Conservation (phyloP, 2,113 vertebrate species). For the Thermophis baileyi region DNA sequence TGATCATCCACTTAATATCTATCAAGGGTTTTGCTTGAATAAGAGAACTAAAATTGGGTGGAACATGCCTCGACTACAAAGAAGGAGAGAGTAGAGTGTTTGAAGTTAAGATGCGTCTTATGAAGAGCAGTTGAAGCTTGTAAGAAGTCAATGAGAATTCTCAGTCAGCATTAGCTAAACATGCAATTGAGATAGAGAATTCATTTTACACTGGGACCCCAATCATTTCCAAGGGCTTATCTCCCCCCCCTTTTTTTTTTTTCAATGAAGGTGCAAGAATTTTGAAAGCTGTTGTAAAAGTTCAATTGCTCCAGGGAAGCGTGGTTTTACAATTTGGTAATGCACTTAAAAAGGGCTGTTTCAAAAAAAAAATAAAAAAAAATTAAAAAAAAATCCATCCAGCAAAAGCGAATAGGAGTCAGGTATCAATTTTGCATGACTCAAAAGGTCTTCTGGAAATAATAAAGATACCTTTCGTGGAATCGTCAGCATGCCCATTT, state of each 20-base stretch:
- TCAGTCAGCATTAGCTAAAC: neutral
- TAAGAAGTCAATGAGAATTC: neutral
- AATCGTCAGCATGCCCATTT: conserved; percentile 17
- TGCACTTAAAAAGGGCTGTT: conserved; percentile 19
- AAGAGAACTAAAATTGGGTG: neutral
- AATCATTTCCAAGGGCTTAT: conserved; percentile 8
- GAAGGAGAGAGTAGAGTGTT: neutral
- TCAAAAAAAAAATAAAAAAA: too few relatives aligned
- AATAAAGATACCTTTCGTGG: conserved; percentile 47
- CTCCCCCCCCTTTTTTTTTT: neutral
- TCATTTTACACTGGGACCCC: fast-evolving
- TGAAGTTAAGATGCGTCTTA: neutral
- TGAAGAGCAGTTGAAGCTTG: neutral
- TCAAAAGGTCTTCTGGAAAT: conserved; percentile 48
- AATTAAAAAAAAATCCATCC: neutral
- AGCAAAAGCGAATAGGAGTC: conserved; percentile 24
- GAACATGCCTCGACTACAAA: neutral
- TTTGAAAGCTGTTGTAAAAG: neutral
- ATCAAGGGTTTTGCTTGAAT: conserved; percentile 29
- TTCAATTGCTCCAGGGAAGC: conserved; percentile 20
- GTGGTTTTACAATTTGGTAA: conserved; percentile 28
- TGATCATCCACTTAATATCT: conserved; percentile 24
- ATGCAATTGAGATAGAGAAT: fast-evolving
- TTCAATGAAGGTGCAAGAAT: neutral
- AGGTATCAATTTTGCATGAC: conserved; percentile 49